phyloP scores from a whole-genome alignment of 2,888 invertebrate species.

The Eupithecia subumbrata region DNA sequence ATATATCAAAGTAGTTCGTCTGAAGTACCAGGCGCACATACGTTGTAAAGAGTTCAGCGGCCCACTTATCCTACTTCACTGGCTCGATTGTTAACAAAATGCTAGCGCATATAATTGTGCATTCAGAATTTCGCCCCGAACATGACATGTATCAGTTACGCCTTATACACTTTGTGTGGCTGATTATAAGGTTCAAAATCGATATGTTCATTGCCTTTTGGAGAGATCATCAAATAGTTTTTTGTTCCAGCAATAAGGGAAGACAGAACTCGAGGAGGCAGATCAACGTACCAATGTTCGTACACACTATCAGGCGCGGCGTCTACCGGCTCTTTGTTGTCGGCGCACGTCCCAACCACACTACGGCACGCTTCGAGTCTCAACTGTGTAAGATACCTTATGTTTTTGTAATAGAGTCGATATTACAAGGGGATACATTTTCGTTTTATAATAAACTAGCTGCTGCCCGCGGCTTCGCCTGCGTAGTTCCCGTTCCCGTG shows the following conservation, averaged over 20 bases:
- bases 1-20: too few relatives aligned
- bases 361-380: conserved; percentile 80
- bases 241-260: conserved; percentile 91
- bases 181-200: not conserved
- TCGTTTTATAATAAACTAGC: too few relatives aligned
- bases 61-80: not conserved
- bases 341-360: conserved; percentile 73
- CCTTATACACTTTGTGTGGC: not conserved
- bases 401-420: not conserved
- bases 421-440: not conserved
- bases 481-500: too few relatives aligned
- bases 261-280: conserved; percentile 96
- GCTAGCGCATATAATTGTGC: not conserved
- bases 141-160: not conserved
- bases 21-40: not conserved
- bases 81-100: not conserved
- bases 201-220: too few relatives aligned
- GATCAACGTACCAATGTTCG: conserved; percentile 98
- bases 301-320: conserved; percentile 92
- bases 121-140: not conserved
- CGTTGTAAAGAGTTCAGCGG: not conserved
- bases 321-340: conserved; percentile 79
- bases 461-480: too few relatives aligned
- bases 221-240: not conserved
- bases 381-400: conserved; percentile 67